These are phyloP conservation scores for Anabacerthia variegaticeps DNA, from an alignment of 2,797 vertebrate species.

Conservation along the genomic window DNA sequence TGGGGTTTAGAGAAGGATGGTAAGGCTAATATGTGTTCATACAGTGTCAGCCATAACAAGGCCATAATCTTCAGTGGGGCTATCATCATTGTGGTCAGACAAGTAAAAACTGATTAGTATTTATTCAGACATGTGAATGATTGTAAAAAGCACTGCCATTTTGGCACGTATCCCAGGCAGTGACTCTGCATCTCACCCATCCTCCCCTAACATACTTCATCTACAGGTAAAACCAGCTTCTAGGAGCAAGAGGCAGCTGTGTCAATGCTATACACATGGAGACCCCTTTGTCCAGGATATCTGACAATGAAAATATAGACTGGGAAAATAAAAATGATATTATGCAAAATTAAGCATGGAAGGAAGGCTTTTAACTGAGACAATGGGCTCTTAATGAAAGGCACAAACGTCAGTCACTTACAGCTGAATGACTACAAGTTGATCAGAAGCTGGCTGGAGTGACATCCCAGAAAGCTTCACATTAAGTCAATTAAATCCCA, in stretches of 20 bases:
- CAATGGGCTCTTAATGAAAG: background rate
- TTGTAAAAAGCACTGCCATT: background rate
- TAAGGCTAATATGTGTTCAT: background rate
- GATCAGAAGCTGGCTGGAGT: slow-evolving; percentile 19
- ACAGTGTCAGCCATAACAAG: background rate
- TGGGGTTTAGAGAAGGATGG: background rate
- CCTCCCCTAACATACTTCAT: background rate
- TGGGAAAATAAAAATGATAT: background rate
- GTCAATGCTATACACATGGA: background rate
- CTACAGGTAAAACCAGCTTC: background rate
- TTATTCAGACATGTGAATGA: background rate
- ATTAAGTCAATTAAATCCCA: slow-evolving; percentile 53
- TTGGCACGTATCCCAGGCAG: background rate
- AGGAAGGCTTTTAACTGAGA: slow-evolving; percentile 15
- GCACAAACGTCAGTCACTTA: slow-evolving; percentile 14
- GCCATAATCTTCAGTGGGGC: background rate
- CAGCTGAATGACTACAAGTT: background rate
- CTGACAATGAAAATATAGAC: background rate
- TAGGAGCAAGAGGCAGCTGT: background rate
- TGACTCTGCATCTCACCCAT: background rate
- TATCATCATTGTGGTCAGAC: background rate
- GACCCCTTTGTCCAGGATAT: background rate
- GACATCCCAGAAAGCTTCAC: slow-evolving; percentile 45
- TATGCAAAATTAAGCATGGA: background rate
- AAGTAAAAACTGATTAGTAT: background rate